phyloP scores from a whole-genome alignment of 92 coral and sea anemone genomes.

The Porites lobata region DNA sequence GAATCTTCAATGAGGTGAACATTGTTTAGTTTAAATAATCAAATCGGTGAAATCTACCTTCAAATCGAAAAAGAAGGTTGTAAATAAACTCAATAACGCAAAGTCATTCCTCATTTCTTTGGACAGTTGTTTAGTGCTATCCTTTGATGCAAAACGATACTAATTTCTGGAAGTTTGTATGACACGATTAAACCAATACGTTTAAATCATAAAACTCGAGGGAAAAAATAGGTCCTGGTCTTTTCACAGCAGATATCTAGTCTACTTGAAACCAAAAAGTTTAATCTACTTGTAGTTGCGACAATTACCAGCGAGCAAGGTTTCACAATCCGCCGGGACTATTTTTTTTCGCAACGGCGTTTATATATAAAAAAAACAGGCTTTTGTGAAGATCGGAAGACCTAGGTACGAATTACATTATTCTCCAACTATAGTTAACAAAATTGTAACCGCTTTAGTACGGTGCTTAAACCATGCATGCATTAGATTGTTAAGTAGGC shows the following conservation, averaged over 20 bases:
- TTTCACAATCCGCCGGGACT: constrained; percentile 10
- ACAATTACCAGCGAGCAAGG: neutral
- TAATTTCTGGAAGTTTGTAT: neutral
- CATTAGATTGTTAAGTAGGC: neutral
- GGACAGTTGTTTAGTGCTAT: neutral
- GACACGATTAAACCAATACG: too few relatives aligned
- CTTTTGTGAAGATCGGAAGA: neutral
- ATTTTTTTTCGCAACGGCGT: too few relatives aligned
- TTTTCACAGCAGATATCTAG: neutral
- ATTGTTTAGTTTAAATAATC: neutral
- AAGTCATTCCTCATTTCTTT: too few relatives aligned
- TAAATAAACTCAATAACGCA: neutral
- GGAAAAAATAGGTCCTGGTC: neutral
- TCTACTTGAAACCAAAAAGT: neutral
- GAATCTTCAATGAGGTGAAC: neutral
- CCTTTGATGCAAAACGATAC: neutral
- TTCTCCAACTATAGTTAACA: neutral
- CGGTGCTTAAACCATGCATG: neutral
- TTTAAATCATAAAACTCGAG: neutral
- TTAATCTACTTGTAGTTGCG: neutral
- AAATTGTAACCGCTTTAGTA: neutral
- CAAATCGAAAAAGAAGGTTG: neutral
- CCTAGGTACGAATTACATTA: neutral
- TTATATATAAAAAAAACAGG: neutral
- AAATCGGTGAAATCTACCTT: neutral